Evolutionary conservation across 2,888 invertebrate species (phyloP).

Genomic region (Hoplodrina ambigua): DNA sequence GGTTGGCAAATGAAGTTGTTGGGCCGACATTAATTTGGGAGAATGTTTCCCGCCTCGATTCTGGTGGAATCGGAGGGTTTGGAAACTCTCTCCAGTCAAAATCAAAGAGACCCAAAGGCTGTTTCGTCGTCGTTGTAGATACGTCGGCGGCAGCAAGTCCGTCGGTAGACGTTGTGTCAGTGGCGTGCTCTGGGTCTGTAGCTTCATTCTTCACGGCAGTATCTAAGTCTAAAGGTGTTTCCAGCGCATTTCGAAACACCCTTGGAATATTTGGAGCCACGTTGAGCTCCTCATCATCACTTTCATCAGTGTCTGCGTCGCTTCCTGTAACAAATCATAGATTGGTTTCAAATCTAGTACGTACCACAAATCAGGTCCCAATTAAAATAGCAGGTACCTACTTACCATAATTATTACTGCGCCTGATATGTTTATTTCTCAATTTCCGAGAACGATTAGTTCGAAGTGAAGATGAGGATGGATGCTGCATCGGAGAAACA

Average conservation of each 20-base stretch:
- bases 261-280: not conserved
- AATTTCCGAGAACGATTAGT: too few relatives aligned
- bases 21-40: conserved; percentile 49
- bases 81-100: conserved; percentile 46
- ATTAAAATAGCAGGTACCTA: too few relatives aligned
- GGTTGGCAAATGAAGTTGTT: conserved; percentile 43
- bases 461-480: too few relatives aligned
- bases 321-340: conserved; percentile 23
- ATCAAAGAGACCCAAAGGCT: not conserved
- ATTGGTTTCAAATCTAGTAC: not conserved
- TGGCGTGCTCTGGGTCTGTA: too few relatives aligned
- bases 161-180: not conserved
- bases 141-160: too few relatives aligned
- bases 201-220: too few relatives aligned
- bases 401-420: too few relatives aligned
- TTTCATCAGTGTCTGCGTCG: conserved; percentile 5
- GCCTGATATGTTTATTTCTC: too few relatives aligned
- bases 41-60: conserved; percentile 46
- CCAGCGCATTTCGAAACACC: not conserved
- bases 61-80: conserved; percentile 28
- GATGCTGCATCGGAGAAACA: too few relatives aligned
- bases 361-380: too few relatives aligned
- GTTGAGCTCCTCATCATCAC: conserved; percentile 5
- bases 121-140: not conserved
- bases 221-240: conserved; percentile 9